A percentile compares a stretch with the other conserved stretches of the same genome.
These are phyloP conservation scores for Apteryx owenii DNA, from an alignment of 2,113 vertebrate genomes.

Conservation along the genomic window DNA sequence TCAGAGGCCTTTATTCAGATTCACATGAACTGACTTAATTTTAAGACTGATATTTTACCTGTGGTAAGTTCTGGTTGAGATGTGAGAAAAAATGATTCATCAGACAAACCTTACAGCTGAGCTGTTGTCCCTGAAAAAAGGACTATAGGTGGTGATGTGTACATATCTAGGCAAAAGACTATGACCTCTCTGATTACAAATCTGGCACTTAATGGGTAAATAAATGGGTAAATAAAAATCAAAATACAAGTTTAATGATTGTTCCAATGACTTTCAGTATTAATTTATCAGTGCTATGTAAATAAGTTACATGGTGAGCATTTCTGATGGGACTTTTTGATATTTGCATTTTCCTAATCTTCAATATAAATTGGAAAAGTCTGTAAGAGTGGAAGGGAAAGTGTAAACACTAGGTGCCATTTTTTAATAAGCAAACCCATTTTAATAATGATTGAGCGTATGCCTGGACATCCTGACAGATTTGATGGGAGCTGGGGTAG, in stretches of 20 bases:
- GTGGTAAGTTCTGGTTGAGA: neutral
- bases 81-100: neutral
- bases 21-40: neutral
- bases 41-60: neutral
- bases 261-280: neutral
- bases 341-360: neutral
- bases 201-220: neutral
- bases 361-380: neutral
- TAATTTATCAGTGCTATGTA: neutral
- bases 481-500: neutral
- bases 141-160: neutral
- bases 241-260: neutral
- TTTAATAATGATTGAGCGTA: neutral
- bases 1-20: neutral
- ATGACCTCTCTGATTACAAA: neutral
- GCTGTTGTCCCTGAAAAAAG: neutral
- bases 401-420: neutral
- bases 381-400: neutral
- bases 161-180: neutral
- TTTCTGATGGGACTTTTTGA: slow-evolving; percentile 20
- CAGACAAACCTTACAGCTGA: neutral
- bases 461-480: neutral
- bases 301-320: neutral
- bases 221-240: neutral
- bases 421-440: neutral